Evolutionary conservation across 2,797 vertebrate genomes (phyloP), one percentile per base, ranked within the genome.

Genomic region (Hoplostethus atlanticus): DNA sequence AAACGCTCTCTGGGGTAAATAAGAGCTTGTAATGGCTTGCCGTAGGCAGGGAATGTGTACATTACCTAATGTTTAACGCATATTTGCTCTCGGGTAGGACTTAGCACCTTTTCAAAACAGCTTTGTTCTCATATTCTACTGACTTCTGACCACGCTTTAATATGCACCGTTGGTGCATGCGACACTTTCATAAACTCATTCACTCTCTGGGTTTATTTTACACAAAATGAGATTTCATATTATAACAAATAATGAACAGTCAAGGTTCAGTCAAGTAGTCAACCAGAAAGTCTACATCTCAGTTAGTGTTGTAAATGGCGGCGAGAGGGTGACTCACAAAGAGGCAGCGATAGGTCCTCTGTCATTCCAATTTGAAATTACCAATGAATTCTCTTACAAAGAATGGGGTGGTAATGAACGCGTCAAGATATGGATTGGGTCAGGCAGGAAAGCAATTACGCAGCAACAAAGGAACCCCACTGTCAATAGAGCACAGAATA

Each of bases 381-480:
- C 47, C 60, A 17, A 53, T 53, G 34, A 64, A 73, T 73, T 73
- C n/a, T 34, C 42, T 13, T 10, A 21, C 38, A 61, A 42, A 44
- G 52, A 61, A 11, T 25, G 12, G 46, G 55, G 16, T 21, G 12
- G 36, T 54, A 60, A 60, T 59, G 34, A 31, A 61, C 40, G 17
- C 1, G 40, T 5, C 55, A 38, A 28, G 25, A 71, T 17, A 48
- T 30, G 17, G 15, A 9, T n/a, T 42, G 48, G 40, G 10, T 38
- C 56, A 67, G 50, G 15, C 17, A 60, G 28, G 64, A 17, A 67
- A 59, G 30, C 56, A 66, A 66, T 66, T 28, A 60, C n/a, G 25
- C 15, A 25, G 42, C n/a, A 61, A 72, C 60, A 56, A 72, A 51
- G 56, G 44, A 50, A 51, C n/a, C 44, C 31, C 8, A 16, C 3